Conservation (phyloP, 2,113 vertebrate species). For the Vanacampus margaritifer region DNA sequence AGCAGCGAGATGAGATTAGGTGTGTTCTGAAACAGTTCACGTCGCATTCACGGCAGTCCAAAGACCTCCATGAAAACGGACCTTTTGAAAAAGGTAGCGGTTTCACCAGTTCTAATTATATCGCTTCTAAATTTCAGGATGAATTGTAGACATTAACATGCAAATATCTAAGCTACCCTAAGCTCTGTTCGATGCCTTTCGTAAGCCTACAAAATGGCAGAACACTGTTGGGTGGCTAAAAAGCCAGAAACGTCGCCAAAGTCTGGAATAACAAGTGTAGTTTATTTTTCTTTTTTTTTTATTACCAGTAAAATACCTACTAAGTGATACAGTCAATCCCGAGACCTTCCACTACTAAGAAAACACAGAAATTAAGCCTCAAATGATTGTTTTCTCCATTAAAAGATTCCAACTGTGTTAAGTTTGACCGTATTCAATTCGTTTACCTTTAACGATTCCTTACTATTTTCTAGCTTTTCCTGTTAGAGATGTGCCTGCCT, state of each 20-base stretch:
- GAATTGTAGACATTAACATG: constrained; percentile 62
- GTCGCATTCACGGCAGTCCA: constrained; percentile 57
- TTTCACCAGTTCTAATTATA: constrained; percentile 47
- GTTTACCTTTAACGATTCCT: constrained; percentile 59
- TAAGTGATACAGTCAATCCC: neutral
- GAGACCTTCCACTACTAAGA: too few species aligned
- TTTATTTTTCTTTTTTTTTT: too few species aligned
- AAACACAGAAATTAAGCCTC: neutral
- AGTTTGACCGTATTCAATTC: constrained; percentile 34
- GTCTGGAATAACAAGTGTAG: neutral
- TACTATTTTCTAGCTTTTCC: constrained; percentile 53
- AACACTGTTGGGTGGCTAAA: constrained; percentile 25
- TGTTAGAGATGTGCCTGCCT: constrained; percentile 55
- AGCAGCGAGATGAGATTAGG: constrained; percentile 56
- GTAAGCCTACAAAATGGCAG: constrained; percentile 23
- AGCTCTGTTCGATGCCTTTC: constrained; percentile 45
- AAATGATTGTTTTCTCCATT: neutral
- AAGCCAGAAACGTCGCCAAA: constrained; percentile 11
- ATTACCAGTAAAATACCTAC: neutral
- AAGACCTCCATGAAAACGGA: constrained; percentile 53
- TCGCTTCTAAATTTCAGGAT: constrained; percentile 46
- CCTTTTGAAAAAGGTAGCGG: constrained; percentile 44
- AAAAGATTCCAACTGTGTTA: constrained; percentile 18
- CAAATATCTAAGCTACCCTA: constrained; percentile 53
- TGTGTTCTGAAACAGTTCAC: constrained; percentile 8